A percentile compares a stretch with the other conserved stretches of the same genome.
Conservation (phyloP, 2,797 vertebrate genomes). For the Hephaestus fuliginosus region DNA sequence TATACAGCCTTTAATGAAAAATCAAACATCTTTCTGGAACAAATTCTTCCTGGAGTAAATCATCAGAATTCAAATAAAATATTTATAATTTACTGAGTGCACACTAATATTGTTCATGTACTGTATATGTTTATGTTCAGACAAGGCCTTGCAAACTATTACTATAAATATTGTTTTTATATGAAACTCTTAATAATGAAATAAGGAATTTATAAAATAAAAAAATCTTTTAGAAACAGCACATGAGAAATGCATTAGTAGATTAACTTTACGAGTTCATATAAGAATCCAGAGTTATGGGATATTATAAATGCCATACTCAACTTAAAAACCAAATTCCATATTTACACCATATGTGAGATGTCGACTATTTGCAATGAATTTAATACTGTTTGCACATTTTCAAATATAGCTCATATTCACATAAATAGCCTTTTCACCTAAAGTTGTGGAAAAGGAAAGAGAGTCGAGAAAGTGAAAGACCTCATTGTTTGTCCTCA, state of each 20-base stretch:
- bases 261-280: background rate
- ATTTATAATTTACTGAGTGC: background rate
- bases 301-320: background rate
- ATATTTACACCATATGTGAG: background rate
- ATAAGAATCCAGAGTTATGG: background rate
- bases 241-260: background rate
- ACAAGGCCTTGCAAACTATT: background rate
- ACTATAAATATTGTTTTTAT: too few species aligned
- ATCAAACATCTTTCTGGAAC: background rate
- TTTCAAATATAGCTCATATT: conserved; percentile 27
- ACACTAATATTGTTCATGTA: background rate
- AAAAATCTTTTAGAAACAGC: background rate
- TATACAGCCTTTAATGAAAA: background rate
- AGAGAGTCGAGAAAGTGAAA: conserved; percentile 89
- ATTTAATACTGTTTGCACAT: conserved; percentile 22
- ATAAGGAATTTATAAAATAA: background rate
- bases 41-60: background rate
- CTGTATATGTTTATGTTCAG: background rate
- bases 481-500: conserved; percentile 90
- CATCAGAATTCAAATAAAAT: background rate
- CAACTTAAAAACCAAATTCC: background rate
- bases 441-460: conserved; percentile 59
- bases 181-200: background rate
- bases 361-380: background rate
- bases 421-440: conserved; percentile 65